Evolutionary conservation across 2,888 invertebrate genomes (phyloP), one percentile per base, ranked within the genome.

Genomic region (Eupsilia transversa): DNA sequence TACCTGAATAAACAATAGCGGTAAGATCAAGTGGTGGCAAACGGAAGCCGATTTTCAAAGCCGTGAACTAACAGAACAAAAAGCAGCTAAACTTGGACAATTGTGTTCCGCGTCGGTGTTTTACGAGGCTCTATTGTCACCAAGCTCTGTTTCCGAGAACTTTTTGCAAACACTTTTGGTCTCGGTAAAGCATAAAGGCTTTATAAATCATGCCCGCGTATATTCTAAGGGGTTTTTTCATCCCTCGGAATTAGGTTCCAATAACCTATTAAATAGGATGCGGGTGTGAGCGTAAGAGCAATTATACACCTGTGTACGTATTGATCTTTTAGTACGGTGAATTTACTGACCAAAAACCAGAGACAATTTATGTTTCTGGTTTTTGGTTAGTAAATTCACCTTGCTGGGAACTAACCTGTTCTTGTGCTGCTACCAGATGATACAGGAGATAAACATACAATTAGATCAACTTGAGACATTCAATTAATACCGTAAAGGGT

Each of bases 1-100:
- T 27, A 33, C 33, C 27, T 56, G 35, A 56, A 77, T 43, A 66
- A 82, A 74, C 61, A 82, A 77, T 49, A 59, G 43, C 12, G 4
- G 14, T 46, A 59, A 66, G 66, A 82, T 70, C 63, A 74, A 74
- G 43, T 70, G 63, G n/a, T 35, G 43, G 46, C 38, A 52, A 46
- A 74, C 49, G 38, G 12, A 63, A 63, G 66, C 72, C 56, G 57
- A 72, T 72, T 38, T 72, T 46, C 54, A 65, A 68, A 65, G 68
- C 68, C 27, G 43, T 56, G 60, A 65, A 63, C 30, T 57, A 59
- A 64, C 54, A 20, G 20, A 74, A 67, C 69, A 72, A 74, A 72
- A 70, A 69, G 20, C 38, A 54, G 41, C 27, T 72, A 67, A 71
- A 60, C 43, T 71, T 68, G 12, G 52, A 27, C 64, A n/a, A 68